A percentile compares a stretch with the other conserved stretches of the same genome.
phyloP scores from a whole-genome alignment of 2,797 vertebrate genomes.

The Amphiprion clarkii region DNA sequence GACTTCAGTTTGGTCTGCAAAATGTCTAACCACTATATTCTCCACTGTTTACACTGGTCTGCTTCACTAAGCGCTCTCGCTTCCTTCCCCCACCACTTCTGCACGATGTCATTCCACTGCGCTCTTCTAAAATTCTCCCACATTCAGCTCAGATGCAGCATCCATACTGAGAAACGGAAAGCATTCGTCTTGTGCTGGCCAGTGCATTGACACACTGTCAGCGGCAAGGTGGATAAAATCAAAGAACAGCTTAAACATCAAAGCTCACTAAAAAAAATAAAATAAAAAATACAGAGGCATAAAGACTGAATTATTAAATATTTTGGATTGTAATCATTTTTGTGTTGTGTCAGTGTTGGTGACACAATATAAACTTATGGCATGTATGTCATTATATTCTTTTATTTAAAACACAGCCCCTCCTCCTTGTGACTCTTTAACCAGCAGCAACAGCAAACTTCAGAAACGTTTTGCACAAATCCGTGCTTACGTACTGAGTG shows the following conservation, averaged over 20 bases:
- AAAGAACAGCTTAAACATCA: background rate
- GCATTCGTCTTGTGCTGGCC: background rate
- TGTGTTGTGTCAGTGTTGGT: background rate
- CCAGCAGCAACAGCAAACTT: too few species aligned
- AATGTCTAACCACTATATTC: background rate
- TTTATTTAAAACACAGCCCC: too few species aligned
- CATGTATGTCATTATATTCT: too few species aligned
- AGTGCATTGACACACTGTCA: background rate
- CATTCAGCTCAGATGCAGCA: background rate
- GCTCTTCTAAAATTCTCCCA: conserved; percentile 26
- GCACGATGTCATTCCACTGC: background rate
- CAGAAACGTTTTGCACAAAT: background rate
- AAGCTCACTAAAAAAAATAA: background rate
- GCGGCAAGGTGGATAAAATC: background rate
- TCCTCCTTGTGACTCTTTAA: too few species aligned
- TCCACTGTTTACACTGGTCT: background rate
- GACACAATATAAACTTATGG: too few species aligned
- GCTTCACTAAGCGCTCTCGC: background rate
- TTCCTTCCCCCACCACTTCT: conserved; percentile 5
- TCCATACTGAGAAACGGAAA: background rate
- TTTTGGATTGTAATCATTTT: background rate
- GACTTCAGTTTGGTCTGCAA: background rate
- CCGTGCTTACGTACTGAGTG: background rate
- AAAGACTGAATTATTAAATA: background rate
- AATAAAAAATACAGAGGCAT: too few species aligned